Percentiles rank a stretch among this genome's conserved stretches.
Conservation (phyloP, 1,140 invertebrate species). For the Drosophila asahinai region DNA sequence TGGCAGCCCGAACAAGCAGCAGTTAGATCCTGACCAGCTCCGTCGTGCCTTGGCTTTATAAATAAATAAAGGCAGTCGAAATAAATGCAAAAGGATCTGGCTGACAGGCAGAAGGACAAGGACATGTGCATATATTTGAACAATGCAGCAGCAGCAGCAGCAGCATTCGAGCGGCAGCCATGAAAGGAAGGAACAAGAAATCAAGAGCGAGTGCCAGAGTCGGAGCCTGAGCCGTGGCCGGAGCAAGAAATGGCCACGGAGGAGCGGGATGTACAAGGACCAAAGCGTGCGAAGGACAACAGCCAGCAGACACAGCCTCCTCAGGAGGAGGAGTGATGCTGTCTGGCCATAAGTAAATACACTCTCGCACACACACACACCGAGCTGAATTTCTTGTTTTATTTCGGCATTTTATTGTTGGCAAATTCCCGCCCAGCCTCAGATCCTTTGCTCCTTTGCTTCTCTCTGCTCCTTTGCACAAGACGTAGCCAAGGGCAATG, state of each 20-base stretch:
- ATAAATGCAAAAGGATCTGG: conserved; percentile 72
- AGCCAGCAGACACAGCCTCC: conserved; percentile 48
- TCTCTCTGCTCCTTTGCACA: conserved; percentile 39
- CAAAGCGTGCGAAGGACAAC: conserved; percentile 74
- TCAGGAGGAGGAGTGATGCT: conserved; percentile 72
- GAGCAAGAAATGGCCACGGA: conserved; percentile 60
- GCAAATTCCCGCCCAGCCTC: conserved; percentile 56
- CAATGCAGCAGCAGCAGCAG: conserved; percentile 40
- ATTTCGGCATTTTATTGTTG: conserved; percentile 74
- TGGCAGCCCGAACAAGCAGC: conserved; percentile 67
- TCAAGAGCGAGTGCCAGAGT: conserved; percentile 68
- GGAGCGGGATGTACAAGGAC: conserved; percentile 30
- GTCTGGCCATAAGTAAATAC: conserved; percentile 64
- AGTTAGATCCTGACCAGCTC: conserved; percentile 46
- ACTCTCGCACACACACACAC: conserved; percentile 18
- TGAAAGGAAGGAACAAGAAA: conserved; percentile 73
- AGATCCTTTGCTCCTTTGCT: conserved; percentile 50
- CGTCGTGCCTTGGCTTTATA: conserved; percentile 66
- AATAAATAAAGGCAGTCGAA: conserved; percentile 76
- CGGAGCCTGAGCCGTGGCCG: neutral
- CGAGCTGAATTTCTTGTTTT: conserved; percentile 74
- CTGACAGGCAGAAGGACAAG: conserved; percentile 61
- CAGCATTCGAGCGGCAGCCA: conserved; percentile 32
- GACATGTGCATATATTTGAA: conserved; percentile 71
- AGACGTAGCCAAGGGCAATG: conserved; percentile 80